Base-by-base conservation (phyloP, 2,113 vertebrate genomes). In the Embiotoca jacksoni region DNA sequence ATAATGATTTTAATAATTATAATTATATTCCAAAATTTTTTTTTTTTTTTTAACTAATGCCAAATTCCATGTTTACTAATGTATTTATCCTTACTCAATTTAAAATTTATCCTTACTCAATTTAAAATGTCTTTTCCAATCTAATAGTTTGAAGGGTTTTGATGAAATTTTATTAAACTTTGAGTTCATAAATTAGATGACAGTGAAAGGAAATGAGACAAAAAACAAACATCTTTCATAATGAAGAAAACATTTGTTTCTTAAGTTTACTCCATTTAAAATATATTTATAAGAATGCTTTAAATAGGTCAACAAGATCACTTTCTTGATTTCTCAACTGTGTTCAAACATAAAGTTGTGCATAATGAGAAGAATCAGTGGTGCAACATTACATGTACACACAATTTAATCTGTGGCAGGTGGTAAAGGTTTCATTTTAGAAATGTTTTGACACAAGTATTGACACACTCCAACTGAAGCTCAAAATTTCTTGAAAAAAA, bases 371-470 rank as follows among this genome's bases (percentile, higher is more conserved):
- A n/a, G 35, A 63, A 35, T 56, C 37, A 41, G 70, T 62, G 57
- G 2, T 5, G 7, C 37, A 71, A 72, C 54, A 60, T 44, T 4
- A 13, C 41, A 44, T 13, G 41, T 44, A 44, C 10, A 44, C 23
- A 54, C 30, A 59, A 32, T 59, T 23, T 47, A 13, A 6, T 44
- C 41, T 44, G 41, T 44, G 41, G 50, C 83, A 73, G 87, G 65
- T 36, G 37, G 79, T 83, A 75, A 75, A 54, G 54, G 50, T 85
- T 83, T 91, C 72, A 86, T 78, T 78, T 59, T 53, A 58, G 30
- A 76, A 78, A 87, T 89, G 59, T 84, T 87, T 84, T 82, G 85
- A 81, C 78, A 68, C 68, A 71, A 75, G 59, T 87, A 79, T 78
- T 78, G 78, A 80, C 55, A 72, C 73, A 23, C n/a, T 85, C 49